Conservation (phyloP, 2,888 invertebrate species). For the Resseliella maxima region DNA sequence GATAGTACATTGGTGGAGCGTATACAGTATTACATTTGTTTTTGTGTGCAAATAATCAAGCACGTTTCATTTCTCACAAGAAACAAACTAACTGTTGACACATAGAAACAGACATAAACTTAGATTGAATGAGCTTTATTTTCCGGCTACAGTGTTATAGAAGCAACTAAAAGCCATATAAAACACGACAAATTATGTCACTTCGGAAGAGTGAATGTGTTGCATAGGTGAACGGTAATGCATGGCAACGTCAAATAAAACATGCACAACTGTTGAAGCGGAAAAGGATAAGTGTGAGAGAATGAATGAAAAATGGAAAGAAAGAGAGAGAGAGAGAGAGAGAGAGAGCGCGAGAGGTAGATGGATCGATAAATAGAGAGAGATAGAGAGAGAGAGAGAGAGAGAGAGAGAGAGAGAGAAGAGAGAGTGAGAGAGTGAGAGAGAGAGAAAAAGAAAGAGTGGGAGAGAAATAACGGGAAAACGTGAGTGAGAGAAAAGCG, state of each 20-base stretch:
- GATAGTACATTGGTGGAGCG: background rate
- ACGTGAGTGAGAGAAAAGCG: background rate
- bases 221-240: conserved; percentile 11
- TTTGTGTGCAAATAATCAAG: background rate
- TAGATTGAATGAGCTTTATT: background rate
- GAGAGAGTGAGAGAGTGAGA: background rate
- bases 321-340: too few species aligned
- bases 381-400: too few species aligned
- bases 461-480: too few species aligned
- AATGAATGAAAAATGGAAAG: too few species aligned
- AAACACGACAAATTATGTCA: conserved; percentile 51
- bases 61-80: background rate
- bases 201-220: background rate
- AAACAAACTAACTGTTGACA: conserved; percentile 40
- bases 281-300: too few species aligned
- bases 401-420: background rate
- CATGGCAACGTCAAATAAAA: background rate
- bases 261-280: background rate
- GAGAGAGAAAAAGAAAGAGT: too few species aligned
- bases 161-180: conserved; percentile 39
- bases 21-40: background rate
- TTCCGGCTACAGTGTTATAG: background rate
- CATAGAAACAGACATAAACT: conserved; percentile 24
- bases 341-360: too few species aligned
- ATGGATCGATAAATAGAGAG: too few species aligned